A percentile compares a stretch with the other conserved stretches of the same genome.
These are phyloP conservation scores for Hippocampus barbouri DNA, from an alignment of 2,113 vertebrate genomes.

Conservation along the genomic window DNA sequence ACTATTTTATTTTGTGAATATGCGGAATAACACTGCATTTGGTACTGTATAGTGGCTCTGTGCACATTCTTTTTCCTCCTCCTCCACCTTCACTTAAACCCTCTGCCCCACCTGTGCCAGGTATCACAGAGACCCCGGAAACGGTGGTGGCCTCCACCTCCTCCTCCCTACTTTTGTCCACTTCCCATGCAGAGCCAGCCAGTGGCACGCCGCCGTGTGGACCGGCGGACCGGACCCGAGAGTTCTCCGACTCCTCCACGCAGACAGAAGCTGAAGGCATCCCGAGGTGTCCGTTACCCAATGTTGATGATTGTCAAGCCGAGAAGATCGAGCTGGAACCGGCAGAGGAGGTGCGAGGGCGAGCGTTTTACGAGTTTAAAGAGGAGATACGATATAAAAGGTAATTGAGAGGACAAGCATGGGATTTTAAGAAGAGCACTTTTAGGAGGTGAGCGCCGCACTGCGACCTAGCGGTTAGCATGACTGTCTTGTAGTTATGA, in stretches of 20 bases:
- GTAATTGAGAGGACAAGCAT: constrained; percentile 49
- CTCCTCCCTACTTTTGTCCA: not conserved
- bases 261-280: constrained; percentile 33
- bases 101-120: not conserved
- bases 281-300: not conserved
- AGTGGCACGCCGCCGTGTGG: not conserved
- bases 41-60: too few relatives aligned
- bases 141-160: not conserved
- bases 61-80: not conserved
- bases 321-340: constrained; percentile 10
- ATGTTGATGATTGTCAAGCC: not conserved
- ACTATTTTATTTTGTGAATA: too few relatives aligned
- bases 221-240: not conserved
- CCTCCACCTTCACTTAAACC: not conserved
- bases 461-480: not conserved
- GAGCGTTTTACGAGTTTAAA: constrained; percentile 88
- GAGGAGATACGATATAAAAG: constrained; percentile 88
- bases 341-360: constrained; percentile 60
- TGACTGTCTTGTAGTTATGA: not conserved
- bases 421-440: not conserved
- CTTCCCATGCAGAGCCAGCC: not conserved
- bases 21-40: too few relatives aligned
- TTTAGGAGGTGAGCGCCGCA: too few relatives aligned
- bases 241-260: constrained; percentile 31
- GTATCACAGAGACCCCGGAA: not conserved